Base-by-base conservation (phyloP, 2,888 invertebrate species). In the Eledone cirrhosa region DNA sequence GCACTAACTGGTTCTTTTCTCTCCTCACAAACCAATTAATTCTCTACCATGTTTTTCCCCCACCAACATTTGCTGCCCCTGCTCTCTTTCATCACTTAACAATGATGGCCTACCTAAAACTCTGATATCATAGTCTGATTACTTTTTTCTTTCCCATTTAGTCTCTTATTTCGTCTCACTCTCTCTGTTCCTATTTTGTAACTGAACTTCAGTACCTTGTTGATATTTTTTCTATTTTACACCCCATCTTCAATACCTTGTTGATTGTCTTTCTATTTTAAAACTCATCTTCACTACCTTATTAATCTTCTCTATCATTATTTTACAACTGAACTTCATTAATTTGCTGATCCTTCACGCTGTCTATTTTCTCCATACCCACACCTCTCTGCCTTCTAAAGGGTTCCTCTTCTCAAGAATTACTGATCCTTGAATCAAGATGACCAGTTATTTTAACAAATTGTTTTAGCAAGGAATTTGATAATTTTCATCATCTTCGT, bases 1-100 rank as follows among this genome's bases (percentile, higher is more conserved):
- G 92, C 91, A 92, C 72, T 27, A 48, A 75, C 65, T 69, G 48
- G 63, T 69, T 77, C 78, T 78, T 78, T 80, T 72, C 48, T 78
- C 53, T 77, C 27, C 47, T 48, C 72, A 24, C 41, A 3, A 24
- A 16, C 27, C 29, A 11, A 16, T 41, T 47, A n/a, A 27, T 48
- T 74, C 13, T 65, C 65, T 27, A 27, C 27, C 67, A 67, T 67
- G 27, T 29, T 67, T 11, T 31, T 11, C 67, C 29, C 29, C 29
- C 31, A 14, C 29, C 22, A 8, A 19, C 19, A 31, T 29, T 65
- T 11, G 11, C 41, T 41, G 5, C 11, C 22, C 27, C 13, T 67
- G 2, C 14, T 80, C 24, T 79, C 78, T 59, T 67, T 59, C 59
- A 72, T 67, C 77, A 53, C 1, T 19, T 22, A n/a, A n/a, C n/a